These are phyloP conservation scores for Prunella fulvescens DNA, from an alignment of 2,113 vertebrate genomes.

Conservation along the genomic window DNA sequence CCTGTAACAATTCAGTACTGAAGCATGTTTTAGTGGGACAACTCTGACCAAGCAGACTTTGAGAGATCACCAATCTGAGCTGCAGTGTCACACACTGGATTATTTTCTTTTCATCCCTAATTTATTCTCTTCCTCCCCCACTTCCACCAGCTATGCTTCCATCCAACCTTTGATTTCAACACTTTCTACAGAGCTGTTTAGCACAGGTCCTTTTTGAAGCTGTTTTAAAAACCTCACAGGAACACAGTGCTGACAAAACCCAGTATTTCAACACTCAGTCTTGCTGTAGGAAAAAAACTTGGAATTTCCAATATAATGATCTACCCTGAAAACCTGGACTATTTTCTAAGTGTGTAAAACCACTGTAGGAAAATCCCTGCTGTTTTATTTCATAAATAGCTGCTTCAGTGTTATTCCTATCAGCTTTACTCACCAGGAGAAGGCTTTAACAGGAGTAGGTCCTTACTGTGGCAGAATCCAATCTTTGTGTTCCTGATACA, in stretches of 20 bases:
- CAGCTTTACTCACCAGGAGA: constrained; percentile 77
- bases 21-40: neutral
- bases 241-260: neutral
- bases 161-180: neutral
- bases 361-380: neutral
- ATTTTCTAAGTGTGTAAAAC: neutral
- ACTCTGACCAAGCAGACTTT: neutral
- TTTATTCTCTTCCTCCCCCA: neutral
- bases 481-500: constrained; percentile 89
- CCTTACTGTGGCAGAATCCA: constrained; percentile 95
- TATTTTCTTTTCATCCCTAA: neutral
- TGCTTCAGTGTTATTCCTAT: neutral
- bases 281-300: neutral
- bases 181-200: neutral
- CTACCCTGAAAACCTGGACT: neutral
- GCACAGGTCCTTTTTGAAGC: neutral
- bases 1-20: neutral
- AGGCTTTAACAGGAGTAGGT: constrained; percentile 95
- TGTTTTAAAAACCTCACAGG: neutral
- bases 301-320: neutral
- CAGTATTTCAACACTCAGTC: neutral
- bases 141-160: neutral
- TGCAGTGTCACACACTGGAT: neutral
- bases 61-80: neutral
- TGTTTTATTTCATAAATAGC: neutral